phyloP scores from a whole-genome alignment of 2,113 vertebrate species.

The Prolemur simus region DNA sequence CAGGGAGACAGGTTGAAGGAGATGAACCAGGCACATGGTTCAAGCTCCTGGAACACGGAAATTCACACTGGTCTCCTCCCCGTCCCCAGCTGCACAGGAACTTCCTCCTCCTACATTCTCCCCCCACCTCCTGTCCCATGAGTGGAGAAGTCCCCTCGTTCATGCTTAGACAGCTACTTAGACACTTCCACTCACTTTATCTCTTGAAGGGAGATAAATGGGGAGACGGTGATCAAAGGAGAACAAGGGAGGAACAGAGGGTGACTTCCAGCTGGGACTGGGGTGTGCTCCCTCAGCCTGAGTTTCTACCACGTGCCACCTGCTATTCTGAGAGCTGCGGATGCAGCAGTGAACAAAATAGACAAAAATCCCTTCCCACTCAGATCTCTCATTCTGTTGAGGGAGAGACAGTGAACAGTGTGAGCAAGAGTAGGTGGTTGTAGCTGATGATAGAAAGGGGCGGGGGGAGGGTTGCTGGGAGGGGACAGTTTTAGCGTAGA shows the following conservation, averaged over 20 bases:
- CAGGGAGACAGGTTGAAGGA: not conserved
- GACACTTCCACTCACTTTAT: too few relatives aligned
- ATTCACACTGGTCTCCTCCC: not conserved
- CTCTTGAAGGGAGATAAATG: not conserved
- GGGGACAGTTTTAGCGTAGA: too few relatives aligned
- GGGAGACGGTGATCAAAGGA: not conserved
- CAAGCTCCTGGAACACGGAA: not conserved
- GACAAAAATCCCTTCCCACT: not conserved
- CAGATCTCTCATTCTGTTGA: not conserved
- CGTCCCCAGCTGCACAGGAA: accelerated
- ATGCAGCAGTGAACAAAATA: not conserved
- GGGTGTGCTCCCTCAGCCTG: not conserved
- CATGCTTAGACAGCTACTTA: not conserved
- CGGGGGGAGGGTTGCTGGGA: not conserved
- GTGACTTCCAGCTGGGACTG: not conserved
- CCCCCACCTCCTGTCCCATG: not conserved
- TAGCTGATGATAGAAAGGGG: not conserved
- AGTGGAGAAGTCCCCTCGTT: not conserved
- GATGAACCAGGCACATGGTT: not conserved
- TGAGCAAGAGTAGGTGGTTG: not conserved
- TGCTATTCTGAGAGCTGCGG: not conserved
- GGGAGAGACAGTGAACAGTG: not conserved
- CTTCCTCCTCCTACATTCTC: too few relatives aligned
- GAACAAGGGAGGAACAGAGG: not conserved
- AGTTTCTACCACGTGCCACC: accelerated